Base-by-base conservation (phyloP, 2,113 vertebrate species). In the Equus przewalskii region DNA sequence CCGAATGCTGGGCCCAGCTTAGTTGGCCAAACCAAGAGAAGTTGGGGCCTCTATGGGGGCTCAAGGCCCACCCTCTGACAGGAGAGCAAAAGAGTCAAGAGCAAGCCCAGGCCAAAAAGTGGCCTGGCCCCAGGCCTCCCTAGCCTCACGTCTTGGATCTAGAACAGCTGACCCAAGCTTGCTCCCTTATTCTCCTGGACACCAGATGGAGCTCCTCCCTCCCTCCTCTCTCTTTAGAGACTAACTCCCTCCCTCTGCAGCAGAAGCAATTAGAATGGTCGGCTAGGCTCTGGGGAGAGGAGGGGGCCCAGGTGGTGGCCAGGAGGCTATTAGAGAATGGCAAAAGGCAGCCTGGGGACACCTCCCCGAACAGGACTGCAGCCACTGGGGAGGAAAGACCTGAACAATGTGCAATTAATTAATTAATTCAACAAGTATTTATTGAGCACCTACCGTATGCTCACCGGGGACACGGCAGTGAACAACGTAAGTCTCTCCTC, bases 181-280 rank as follows among this genome's bases (percentile, higher is more conserved):
- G 64, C 78, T 91, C 87, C 81, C 97, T 79, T 58, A 70, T 88
- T 94, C 94, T 96, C 89, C 83, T 90, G 94, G 89, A 98, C 87
- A 94, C 94, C 98, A 98, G 98, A 98, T 98, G 98, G 98, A 97
- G 92, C 94, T 96, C 98, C 97, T 97, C 97, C 97, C 95, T 64
- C 90, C 83, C 72, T 18, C 70, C 75, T 67, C 58, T 83, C 87
- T 91, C 80, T 95, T 95, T 60, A 70, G 72, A 87, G 79, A 56
- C 46, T 6, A 36, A 44, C 73, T 89, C 95, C 95, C 95, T 87
- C 87, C 79, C 95, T 92, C 24, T 21, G 83, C 67, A 76, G 82
- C 92, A 58, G 60, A 24, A 90, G 91, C 95, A 88, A 96, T 98
- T 92, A 97, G 96, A 96, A 93, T 44, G 93, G 75, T 83, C 82